These are phyloP conservation scores for Sycobia sp. DNA, from an alignment of 1,140 invertebrate genomes.

Conservation along the genomic window DNA sequence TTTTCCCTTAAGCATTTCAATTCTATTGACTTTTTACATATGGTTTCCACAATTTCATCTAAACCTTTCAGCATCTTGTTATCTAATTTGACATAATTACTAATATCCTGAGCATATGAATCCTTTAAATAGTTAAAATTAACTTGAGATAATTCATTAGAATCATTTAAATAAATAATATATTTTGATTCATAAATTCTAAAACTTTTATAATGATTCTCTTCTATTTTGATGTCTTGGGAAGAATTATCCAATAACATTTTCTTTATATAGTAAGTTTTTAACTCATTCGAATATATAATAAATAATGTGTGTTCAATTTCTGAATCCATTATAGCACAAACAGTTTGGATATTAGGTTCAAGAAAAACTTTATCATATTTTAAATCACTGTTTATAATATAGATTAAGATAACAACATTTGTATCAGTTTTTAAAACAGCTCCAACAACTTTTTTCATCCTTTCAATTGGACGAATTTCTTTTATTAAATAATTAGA, in stretches of 20 bases:
- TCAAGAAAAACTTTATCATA: conserved; percentile 43
- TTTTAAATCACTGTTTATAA: conserved; percentile 30
- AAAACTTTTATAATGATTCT: conserved; percentile 40
- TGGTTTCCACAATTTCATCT: conserved; percentile 42
- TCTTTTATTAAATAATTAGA: conserved; percentile 37
- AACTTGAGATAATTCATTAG: conserved; percentile 36
- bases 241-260: conserved; percentile 25
- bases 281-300: conserved; percentile 40
- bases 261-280: conserved; percentile 42
- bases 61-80: conserved; percentile 43
- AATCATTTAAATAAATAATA: conserved; percentile 34
- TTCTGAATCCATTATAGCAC: conserved; percentile 34
- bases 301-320: conserved; percentile 42
- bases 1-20: conserved; percentile 16
- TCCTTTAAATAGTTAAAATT: conserved; percentile 34
- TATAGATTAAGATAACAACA: conserved; percentile 41
- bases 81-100: conserved; percentile 38
- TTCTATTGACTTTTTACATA: conserved; percentile 40
- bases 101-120: neutral
- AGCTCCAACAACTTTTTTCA: conserved; percentile 38
- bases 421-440: conserved; percentile 39
- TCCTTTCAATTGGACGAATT: conserved; percentile 40
- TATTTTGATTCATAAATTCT: conserved; percentile 38
- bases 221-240: conserved; percentile 21
- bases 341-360: conserved; percentile 34